phyloP scores from a whole-genome alignment of 2,888 invertebrate genomes.

The Seira ritae region DNA sequence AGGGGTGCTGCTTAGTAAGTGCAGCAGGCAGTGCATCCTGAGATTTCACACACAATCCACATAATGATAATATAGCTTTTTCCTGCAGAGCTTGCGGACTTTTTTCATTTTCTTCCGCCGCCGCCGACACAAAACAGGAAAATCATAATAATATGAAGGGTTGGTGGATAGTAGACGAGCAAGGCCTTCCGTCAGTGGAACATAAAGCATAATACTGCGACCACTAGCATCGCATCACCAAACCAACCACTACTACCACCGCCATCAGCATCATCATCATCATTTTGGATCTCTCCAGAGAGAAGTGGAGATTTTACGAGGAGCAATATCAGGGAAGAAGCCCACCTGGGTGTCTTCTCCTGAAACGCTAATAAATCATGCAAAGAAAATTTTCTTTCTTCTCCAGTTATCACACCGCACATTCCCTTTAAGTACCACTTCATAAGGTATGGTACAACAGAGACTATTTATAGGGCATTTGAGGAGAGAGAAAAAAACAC shows the following conservation, averaged over 20 bases:
- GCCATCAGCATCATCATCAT: constrained; percentile 16
- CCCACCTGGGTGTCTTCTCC: constrained; percentile 66
- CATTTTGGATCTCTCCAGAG: constrained; percentile 39
- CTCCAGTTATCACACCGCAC: constrained; percentile 45
- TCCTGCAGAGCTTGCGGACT: neutral
- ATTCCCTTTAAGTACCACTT: constrained; percentile 46
- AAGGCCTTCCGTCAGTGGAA: neutral
- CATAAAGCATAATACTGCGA: neutral
- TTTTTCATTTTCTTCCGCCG: neutral
- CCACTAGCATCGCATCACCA: neutral
- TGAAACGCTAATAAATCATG: constrained; percentile 65
- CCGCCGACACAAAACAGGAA: constrained; percentile 38
- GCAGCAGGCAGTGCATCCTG: neutral
- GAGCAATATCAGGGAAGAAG: constrained; percentile 62
- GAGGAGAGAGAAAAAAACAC: no score
- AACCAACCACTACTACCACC: constrained; percentile 26
- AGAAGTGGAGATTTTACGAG: constrained; percentile 62
- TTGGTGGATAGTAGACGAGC: neutral
- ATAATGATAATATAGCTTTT: no score
- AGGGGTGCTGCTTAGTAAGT: constrained; percentile 1
- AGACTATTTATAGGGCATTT: constrained; percentile 4
- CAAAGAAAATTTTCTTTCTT: constrained; percentile 62
- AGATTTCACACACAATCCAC: no score
- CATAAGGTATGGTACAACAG: constrained; percentile 23
- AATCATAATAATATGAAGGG: constrained; percentile 40